Percentiles rank a stretch among this genome's conserved stretches.
These are phyloP conservation scores for Chrysolina oricalcia DNA, from an alignment of 2,888 invertebrate species.

Conservation along the genomic window DNA sequence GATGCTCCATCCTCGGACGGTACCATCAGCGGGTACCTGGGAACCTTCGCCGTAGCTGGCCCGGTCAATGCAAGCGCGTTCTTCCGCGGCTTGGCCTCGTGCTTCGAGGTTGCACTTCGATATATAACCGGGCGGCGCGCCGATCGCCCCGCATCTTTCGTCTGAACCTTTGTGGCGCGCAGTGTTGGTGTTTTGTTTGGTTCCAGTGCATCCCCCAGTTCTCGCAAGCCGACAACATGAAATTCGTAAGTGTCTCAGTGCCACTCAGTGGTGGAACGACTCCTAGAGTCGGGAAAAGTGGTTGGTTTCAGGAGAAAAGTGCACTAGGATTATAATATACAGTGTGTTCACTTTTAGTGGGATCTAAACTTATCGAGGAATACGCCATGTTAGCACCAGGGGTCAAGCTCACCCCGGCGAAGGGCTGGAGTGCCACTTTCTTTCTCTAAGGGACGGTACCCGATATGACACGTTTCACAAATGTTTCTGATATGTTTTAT, in stretches of 20 bases:
- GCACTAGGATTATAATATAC: not conserved
- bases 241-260: constrained; percentile 55
- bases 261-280: not conserved
- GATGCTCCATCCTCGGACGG: constrained; percentile 6
- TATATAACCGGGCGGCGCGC: constrained; percentile 63
- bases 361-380: not conserved
- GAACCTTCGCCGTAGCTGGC: constrained; percentile 62
- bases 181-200: constrained; percentile 13
- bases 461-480: too few relatives aligned
- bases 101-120: constrained; percentile 67
- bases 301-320: not conserved
- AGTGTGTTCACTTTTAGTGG: not conserved
- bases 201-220: constrained; percentile 18
- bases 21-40: constrained; percentile 59
- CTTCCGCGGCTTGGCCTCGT: constrained; percentile 68
- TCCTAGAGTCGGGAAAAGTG: not conserved
- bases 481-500: too few relatives aligned
- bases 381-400: too few relatives aligned
- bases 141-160: constrained; percentile 58
- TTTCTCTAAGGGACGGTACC: too few relatives aligned
- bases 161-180: constrained; percentile 22
- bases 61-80: constrained; percentile 67
- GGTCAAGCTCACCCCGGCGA: too few relatives aligned
- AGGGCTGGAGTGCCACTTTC: too few relatives aligned
- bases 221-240: constrained; percentile 50